phyloP scores from a whole-genome alignment of 2,113 vertebrate genomes.

The Kryptolebias marmoratus region DNA sequence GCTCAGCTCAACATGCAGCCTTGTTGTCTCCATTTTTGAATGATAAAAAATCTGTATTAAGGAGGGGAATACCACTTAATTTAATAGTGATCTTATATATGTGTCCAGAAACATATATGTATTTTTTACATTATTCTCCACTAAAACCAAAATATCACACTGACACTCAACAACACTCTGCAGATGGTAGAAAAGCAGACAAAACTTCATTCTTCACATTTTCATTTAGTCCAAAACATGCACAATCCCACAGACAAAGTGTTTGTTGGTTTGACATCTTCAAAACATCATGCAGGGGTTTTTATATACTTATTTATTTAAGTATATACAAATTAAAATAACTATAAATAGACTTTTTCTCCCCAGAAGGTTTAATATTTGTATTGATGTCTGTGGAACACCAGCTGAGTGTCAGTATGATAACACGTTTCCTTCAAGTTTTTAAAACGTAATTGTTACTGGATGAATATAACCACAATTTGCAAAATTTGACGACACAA shows the following conservation, averaged over 20 bases:
- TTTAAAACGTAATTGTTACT: neutral
- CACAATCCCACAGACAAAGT: constrained; percentile 14
- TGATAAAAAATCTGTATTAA: constrained; percentile 36
- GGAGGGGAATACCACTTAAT: constrained; percentile 66
- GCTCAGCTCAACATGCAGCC: constrained; percentile 53
- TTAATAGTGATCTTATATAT: constrained; percentile 3
- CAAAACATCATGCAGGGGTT: neutral
- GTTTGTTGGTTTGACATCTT: constrained; percentile 3
- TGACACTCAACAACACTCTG: constrained; percentile 21
- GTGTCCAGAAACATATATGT: neutral
- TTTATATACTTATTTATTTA: neutral
- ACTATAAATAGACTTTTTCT: neutral
- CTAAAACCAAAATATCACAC: constrained; percentile 18
- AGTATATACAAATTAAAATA: neutral
- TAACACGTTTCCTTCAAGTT: constrained; percentile 13
- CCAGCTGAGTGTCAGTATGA: constrained; percentile 31
- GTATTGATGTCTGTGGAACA: neutral
- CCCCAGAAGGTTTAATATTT: neutral
- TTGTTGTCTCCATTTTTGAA: constrained; percentile 31
- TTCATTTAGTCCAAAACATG: constrained; percentile 7
- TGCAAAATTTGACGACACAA: constrained; percentile 14
- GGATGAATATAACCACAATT: neutral
- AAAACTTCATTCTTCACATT: constrained; percentile 2
- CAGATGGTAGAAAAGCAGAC: neutral
- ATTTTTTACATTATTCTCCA: neutral